Evolutionary conservation across 2,888 invertebrate species (phyloP), one percentile per base, ranked within the genome.

Genomic region (Stenodema calcarata): DNA sequence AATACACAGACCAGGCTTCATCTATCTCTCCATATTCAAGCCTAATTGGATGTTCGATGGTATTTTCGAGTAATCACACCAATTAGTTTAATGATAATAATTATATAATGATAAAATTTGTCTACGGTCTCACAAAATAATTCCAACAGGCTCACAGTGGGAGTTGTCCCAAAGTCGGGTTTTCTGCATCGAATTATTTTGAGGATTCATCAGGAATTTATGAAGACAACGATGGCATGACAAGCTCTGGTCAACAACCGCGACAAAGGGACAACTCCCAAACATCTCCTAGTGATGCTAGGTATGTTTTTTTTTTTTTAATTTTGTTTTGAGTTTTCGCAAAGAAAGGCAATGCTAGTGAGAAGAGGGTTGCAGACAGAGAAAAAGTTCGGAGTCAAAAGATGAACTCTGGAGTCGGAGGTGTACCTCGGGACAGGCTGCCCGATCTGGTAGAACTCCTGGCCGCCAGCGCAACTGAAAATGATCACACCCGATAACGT

Each of bases 391-490:
- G 73, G 23, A 50, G 80, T 54, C 54, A 54, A 80, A 80, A 80
- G 80, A 54, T 28, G 80, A 41, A 54, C 54, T 80, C 80, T 80
- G 80, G 42, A 80, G 80, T 54, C 80, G 79, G 79, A 80, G 80
- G 80, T 82, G 47, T 86, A 86, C 86, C 86, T 86, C 81, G 86
- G 86, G 86, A 86, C 86, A 30, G 86, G 86, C 62, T 86, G 86
- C 73, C 86, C 86, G 81, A 86, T 81, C 86, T 86, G 86, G 81
- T 62, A 81, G 86, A 80, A 86, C 73, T 86, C 86, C 70, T 86
- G 86, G 70, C 86, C 86, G 76, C 78, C 81, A 73, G 86, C 86
- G 35, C 73, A 86, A 79, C 86, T 86, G 86, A 86, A 86, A 86
- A 84, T 84, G 84, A 82, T 47, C 84, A 84, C 44, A 84, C 84